Conservation (phyloP, 2,888 invertebrate species). For the Noctua janthe region DNA sequence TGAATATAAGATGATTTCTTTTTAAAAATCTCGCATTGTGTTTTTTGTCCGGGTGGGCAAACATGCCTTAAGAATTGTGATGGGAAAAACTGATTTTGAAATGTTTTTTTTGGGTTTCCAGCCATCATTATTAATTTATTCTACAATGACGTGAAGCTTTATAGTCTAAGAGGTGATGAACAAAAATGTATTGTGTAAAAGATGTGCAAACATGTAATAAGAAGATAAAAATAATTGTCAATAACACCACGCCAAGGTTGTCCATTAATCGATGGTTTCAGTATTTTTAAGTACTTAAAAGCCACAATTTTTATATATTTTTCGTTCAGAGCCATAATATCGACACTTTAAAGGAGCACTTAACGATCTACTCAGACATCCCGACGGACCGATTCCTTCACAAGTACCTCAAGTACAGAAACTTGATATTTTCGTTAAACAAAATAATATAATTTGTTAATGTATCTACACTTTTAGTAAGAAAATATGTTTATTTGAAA, state of each 20-base stretch:
- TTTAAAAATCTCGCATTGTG: no score
- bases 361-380: slow-evolving; percentile 37
- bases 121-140: no score
- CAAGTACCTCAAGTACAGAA: slow-evolving; percentile 34
- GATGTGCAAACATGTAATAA: no score
- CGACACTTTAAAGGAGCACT: slow-evolving; percentile 56
- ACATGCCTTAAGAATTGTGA: no score
- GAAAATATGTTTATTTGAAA: slow-evolving; percentile 14
- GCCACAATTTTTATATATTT: slow-evolving; percentile 26
- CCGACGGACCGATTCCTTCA: slow-evolving; percentile 41
- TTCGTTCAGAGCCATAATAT: slow-evolving; percentile 43
- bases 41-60: neutral
- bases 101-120: no score
- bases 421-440: slow-evolving; percentile 45
- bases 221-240: slow-evolving; percentile 8
- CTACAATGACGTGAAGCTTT: no score
- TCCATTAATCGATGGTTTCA: slow-evolving; percentile 21
- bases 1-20: neutral
- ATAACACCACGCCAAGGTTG: neutral
- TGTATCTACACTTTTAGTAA: slow-evolving; percentile 13
- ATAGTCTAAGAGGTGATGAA: neutral
- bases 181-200: neutral
- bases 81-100: no score
- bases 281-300: slow-evolving; percentile 19
- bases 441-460: slow-evolving; percentile 47